phyloP scores from a whole-genome alignment of 2,113 vertebrate genomes.

The Octodon degus region DNA sequence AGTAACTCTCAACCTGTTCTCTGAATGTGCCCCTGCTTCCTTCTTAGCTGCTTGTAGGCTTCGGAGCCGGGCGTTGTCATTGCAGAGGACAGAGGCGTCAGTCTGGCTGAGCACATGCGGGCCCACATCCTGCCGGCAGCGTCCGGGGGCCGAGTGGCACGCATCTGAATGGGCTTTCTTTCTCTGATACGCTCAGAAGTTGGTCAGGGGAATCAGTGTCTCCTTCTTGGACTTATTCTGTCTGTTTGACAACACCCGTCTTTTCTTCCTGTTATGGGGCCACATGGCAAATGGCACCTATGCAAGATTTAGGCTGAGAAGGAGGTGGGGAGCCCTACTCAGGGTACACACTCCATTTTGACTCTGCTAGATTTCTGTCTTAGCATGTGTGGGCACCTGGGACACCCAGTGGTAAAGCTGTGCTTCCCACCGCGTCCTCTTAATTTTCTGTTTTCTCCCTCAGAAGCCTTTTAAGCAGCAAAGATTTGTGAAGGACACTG shows the following conservation, averaged over 20 bases:
- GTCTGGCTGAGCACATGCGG: background rate
- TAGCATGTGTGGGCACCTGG: background rate
- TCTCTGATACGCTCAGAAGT: background rate
- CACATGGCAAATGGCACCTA: constrained; percentile 62
- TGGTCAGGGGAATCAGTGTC: background rate
- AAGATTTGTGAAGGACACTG: background rate
- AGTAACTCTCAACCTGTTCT: background rate
- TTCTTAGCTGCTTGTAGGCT: background rate
- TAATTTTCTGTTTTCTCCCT: background rate
- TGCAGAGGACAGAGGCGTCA: background rate
- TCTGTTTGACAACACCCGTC: constrained; percentile 35
- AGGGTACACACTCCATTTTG: background rate
- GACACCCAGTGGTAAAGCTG: background rate
- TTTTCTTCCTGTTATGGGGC: constrained; percentile 46
- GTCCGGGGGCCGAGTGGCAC: background rate
- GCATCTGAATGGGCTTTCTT: background rate
- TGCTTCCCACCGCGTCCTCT: background rate
- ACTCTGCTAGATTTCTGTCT: background rate
- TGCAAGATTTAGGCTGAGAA: constrained; percentile 63
- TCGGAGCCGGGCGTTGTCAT: background rate
- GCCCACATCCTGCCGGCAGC: background rate
- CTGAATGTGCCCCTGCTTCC: background rate
- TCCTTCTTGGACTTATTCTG: constrained; percentile 34
- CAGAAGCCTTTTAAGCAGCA: constrained; percentile 4
- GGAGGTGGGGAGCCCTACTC: constrained; percentile 31